Evolutionary conservation across 2,113 vertebrate species (phyloP).

Genomic region (Oreochromis tanganicae): DNA sequence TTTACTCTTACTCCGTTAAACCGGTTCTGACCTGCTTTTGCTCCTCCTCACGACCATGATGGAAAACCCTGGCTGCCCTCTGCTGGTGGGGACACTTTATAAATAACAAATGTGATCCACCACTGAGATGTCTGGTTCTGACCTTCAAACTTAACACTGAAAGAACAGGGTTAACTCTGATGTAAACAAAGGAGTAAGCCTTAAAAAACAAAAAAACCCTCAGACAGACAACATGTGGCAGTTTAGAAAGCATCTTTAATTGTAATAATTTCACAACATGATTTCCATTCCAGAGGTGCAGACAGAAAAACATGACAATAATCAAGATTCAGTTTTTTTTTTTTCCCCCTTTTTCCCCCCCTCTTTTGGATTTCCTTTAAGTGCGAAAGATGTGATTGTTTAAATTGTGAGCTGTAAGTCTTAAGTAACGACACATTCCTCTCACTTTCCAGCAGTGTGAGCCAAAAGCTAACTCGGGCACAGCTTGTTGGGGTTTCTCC

Average conservation of each 20-base stretch:
- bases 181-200: background rate
- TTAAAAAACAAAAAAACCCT: background rate
- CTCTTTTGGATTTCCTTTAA: constrained; percentile 12
- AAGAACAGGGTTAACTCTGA: too few relatives aligned
- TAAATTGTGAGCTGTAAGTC: constrained; percentile 26
- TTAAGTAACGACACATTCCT: constrained; percentile 49
- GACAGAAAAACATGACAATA: constrained; percentile 51
- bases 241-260: constrained; percentile 74
- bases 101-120: background rate
- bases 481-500: constrained; percentile 20
- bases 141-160: background rate
- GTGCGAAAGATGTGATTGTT: constrained; percentile 26
- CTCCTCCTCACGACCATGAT: fast-evolving
- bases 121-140: background rate
- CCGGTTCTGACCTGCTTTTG: constrained; percentile 30
- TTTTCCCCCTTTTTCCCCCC: background rate
- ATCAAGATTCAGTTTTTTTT: constrained; percentile 21
- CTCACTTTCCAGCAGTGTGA: constrained; percentile 77
- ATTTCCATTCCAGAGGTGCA: constrained; percentile 57
- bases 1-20: background rate
- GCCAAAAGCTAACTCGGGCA: constrained; percentile 62
- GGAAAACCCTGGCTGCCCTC: background rate
- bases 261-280: constrained; percentile 64
- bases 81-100: background rate
- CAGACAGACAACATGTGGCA: background rate